Conservation (phyloP, 2,888 invertebrate genomes). For the Mythimna loreyi region DNA sequence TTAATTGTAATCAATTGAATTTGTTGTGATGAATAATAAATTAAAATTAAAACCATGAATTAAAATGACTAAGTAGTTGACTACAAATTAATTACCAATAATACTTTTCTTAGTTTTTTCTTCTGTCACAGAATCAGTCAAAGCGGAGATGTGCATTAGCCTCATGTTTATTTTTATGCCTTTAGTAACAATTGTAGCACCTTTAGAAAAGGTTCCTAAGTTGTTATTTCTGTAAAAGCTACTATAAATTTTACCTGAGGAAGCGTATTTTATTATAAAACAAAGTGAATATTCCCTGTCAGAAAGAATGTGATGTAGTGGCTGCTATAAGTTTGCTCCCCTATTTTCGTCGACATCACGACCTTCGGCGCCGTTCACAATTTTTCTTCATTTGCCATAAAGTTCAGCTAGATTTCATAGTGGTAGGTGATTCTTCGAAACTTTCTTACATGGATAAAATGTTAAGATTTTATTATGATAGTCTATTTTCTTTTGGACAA, state of each 20-base stretch:
- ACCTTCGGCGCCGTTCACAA: slow-evolving; percentile 65
- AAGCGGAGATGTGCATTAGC: slow-evolving; percentile 10
- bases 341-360: slow-evolving; percentile 68
- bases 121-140: no score
- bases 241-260: slow-evolving; percentile 58
- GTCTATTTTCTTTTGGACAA: slow-evolving; percentile 52
- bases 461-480: slow-evolving; percentile 59
- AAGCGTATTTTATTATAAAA: slow-evolving; percentile 65
- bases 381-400: slow-evolving; percentile 72
- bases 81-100: no score
- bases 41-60: no score
- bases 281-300: slow-evolving; percentile 69
- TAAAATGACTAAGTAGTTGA: no score
- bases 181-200: slow-evolving; percentile 20
- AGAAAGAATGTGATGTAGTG: slow-evolving; percentile 68
- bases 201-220: slow-evolving; percentile 20
- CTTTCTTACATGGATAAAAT: slow-evolving; percentile 59
- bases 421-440: slow-evolving; percentile 55
- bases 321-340: slow-evolving; percentile 62
- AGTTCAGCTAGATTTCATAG: slow-evolving; percentile 65
- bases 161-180: slow-evolving; percentile 24
- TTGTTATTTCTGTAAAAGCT: slow-evolving; percentile 53
- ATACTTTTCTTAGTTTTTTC: no score
- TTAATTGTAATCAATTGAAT: no score
- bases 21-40: no score